These are phyloP conservation scores for Pseudopleuronectes americanus DNA, from an alignment of 2,797 vertebrate genomes.

Conservation along the genomic window DNA sequence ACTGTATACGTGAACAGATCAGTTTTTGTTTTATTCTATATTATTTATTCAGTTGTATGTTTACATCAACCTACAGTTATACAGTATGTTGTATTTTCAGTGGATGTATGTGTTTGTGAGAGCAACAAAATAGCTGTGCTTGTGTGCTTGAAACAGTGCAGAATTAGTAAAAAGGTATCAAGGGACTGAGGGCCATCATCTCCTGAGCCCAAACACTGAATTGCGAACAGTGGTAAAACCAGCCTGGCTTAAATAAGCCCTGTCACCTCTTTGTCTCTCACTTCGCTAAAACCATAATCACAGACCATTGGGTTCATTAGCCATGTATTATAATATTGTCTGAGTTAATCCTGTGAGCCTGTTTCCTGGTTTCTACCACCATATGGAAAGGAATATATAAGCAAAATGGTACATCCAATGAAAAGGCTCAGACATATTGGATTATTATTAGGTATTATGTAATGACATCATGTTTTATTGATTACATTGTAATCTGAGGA, in stretches of 20 bases:
- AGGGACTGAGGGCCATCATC: no score
- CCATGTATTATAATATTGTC: constrained; percentile 57
- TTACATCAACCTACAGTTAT: no score
- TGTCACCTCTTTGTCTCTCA: constrained; percentile 64
- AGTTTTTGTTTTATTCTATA: no score
- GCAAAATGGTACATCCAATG: constrained; percentile 36
- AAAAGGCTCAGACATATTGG: constrained; percentile 10
- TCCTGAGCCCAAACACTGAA: neutral
- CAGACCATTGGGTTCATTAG: constrained; percentile 62
- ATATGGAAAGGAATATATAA: constrained; percentile 59
- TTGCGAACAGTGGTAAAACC: constrained; percentile 31
- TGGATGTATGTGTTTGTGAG: no score
- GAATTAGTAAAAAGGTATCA: no score
- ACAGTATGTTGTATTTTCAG: no score
- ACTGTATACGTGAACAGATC: no score
- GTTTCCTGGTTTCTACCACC: constrained; percentile 56
- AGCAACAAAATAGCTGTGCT: no score
- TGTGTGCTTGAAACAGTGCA: no score
- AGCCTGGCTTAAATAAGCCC: constrained; percentile 64
- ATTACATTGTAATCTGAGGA: constrained; percentile 39
- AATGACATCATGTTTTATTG: constrained; percentile 45
- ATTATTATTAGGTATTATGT: constrained; percentile 43
- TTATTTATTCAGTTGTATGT: no score
- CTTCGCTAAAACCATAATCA: constrained; percentile 66
- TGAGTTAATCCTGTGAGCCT: constrained; percentile 61